A percentile compares a stretch with the other conserved stretches of the same genome.
phyloP scores from a whole-genome alignment of 1,140 invertebrate species.

The Papilio machaon region DNA sequence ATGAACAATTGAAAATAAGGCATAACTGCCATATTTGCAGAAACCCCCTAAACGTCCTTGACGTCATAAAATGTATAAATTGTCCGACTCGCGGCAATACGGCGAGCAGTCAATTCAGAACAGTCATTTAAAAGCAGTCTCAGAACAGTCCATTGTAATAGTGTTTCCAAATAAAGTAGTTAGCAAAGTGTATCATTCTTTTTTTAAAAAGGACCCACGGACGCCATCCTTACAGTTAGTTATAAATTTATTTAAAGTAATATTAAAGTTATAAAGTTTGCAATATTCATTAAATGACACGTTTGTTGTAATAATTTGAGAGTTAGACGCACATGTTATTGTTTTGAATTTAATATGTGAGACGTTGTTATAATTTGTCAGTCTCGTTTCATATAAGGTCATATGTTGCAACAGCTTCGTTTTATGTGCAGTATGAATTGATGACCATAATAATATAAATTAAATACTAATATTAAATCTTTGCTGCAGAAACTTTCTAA shows the following conservation, averaged over 20 bases:
- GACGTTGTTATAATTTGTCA: constrained; percentile 18
- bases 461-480: not conserved
- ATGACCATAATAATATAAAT: not conserved
- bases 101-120: too few species aligned
- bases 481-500: not conserved
- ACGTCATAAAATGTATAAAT: too few species aligned
- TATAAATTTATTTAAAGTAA: not conserved
- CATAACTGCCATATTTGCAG: too few species aligned
- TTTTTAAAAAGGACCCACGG: too few species aligned
- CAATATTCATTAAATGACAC: not conserved
- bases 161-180: too few species aligned
- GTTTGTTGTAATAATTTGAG: not conserved
- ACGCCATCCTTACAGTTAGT: too few species aligned
- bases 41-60: too few species aligned
- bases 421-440: constrained; percentile 7
- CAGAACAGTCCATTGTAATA: too few species aligned
- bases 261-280: not conserved
- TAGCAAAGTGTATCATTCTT: too few species aligned
- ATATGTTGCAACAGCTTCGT: constrained; percentile 10
- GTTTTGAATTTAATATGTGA: constrained; percentile 19
- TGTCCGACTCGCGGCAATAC: too few species aligned
- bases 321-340: not conserved
- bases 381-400: not conserved
- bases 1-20: not conserved
- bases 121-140: too few species aligned